Percentiles rank a stretch among this genome's conserved stretches.
These are phyloP conservation scores for Platysteira castanea DNA, from an alignment of 2,113 vertebrate genomes.

Conservation along the genomic window DNA sequence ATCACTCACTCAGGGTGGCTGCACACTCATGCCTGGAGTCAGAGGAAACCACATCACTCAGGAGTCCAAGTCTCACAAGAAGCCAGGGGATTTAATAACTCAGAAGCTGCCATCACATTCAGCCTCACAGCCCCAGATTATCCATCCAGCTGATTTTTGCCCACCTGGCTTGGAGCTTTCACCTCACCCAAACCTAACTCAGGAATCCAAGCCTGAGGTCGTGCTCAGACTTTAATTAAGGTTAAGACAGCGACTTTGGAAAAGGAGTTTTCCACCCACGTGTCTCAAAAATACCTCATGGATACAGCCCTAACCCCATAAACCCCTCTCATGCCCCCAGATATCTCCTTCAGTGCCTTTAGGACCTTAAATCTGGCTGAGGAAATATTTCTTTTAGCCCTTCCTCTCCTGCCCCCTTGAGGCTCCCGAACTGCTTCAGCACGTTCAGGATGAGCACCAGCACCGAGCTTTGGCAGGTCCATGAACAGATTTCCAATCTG, in stretches of 20 bases:
- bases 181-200: background rate
- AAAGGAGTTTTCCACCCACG: background rate
- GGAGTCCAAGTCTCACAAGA: background rate
- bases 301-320: background rate
- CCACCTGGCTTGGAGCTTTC: background rate
- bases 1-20: background rate
- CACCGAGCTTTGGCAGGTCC: background rate
- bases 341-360: background rate
- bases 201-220: background rate
- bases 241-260: too few species aligned
- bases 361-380: background rate
- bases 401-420: background rate
- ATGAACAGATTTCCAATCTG: background rate
- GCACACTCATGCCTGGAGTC: background rate
- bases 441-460: rapidly evolving
- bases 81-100: background rate
- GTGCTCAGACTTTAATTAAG: background rate
- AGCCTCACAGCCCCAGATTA: background rate
- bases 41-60: background rate
- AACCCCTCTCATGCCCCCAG: background rate
- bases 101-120: background rate
- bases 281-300: background rate
- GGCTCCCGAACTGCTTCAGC: background rate
- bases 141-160: background rate
- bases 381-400: background rate